Evolutionary conservation across 2,888 invertebrate genomes (phyloP).

Genomic region (Orthosia gothica): DNA sequence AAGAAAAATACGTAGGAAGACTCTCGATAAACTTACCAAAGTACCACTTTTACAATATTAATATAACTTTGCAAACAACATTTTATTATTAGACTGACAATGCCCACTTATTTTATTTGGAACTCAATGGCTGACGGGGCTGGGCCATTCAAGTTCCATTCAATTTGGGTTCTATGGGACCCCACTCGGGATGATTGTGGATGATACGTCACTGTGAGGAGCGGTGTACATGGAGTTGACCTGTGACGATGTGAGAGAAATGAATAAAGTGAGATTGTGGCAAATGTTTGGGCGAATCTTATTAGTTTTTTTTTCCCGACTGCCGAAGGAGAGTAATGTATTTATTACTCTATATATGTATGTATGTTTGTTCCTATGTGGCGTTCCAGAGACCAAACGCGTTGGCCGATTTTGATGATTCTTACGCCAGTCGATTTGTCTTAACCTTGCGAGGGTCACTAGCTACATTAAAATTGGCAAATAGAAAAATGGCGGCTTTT

Average conservation of each 20-base stretch:
- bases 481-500: too few relatives aligned
- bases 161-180: slow-evolving; percentile 55
- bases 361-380: too few relatives aligned
- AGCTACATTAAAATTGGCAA: too few relatives aligned
- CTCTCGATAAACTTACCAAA: slow-evolving; percentile 12
- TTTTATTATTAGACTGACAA: slow-evolving; percentile 39
- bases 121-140: slow-evolving; percentile 28
- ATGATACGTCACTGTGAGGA: slow-evolving; percentile 52
- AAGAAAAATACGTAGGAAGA: not conserved
- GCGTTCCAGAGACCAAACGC: too few relatives aligned
- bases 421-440: too few relatives aligned
- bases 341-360: too few relatives aligned
- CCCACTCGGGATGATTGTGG: slow-evolving; percentile 51
- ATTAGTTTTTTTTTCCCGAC: too few relatives aligned
- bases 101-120: slow-evolving; percentile 38
- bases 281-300: not conserved
- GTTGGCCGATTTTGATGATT: too few relatives aligned
- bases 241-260: not conserved
- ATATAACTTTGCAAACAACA: slow-evolving; percentile 45
- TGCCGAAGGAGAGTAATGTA: too few relatives aligned
- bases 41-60: slow-evolving; percentile 28
- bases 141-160: slow-evolving; percentile 47
- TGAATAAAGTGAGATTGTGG: not conserved
- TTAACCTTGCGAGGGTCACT: too few relatives aligned
- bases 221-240: slow-evolving; percentile 37